Conservation (phyloP, 2,888 invertebrate genomes). For the Scrobipalpa atriplicella region DNA sequence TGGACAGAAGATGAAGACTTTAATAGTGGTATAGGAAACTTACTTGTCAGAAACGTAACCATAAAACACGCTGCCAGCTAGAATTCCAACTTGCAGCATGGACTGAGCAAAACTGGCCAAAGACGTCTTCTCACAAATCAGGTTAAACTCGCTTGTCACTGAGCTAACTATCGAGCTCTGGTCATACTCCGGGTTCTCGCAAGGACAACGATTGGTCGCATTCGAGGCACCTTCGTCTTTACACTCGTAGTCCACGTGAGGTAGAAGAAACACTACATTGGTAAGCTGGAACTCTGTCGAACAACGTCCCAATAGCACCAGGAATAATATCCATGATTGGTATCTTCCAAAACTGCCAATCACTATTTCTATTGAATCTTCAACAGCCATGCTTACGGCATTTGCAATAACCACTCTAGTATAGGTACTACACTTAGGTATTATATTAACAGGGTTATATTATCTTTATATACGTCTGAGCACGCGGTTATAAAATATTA, state of each 20-base stretch:
- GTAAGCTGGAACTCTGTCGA: conserved; percentile 82
- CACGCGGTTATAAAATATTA: neutral
- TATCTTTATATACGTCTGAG: conserved; percentile 2
- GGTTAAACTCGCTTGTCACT: conserved; percentile 83
- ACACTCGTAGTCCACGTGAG: conserved; percentile 76
- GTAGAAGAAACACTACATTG: conserved; percentile 82
- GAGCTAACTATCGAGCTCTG: conserved; percentile 77
- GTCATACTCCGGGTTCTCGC: conserved; percentile 78
- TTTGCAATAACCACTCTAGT: neutral
- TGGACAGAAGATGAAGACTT: neutral
- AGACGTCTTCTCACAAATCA: conserved; percentile 81
- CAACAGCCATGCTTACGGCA: conserved; percentile 35
- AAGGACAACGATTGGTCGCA: conserved; percentile 67
- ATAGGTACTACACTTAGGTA: neutral
- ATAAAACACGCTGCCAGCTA: conserved; percentile 80
- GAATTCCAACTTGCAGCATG: conserved; percentile 80
- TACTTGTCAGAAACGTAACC: conserved; percentile 79
- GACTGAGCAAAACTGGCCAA: conserved; percentile 82
- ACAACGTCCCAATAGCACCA: conserved; percentile 76
- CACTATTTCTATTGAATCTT: conserved; percentile 60
- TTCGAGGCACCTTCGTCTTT: conserved; percentile 59
- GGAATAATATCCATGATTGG: conserved; percentile 71
- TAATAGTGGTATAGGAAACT: conserved; percentile 10
- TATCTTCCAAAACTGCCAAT: conserved; percentile 76
- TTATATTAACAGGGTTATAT: neutral